Conservation (phyloP, 2,113 vertebrate species). For the Caranx melampygus region DNA sequence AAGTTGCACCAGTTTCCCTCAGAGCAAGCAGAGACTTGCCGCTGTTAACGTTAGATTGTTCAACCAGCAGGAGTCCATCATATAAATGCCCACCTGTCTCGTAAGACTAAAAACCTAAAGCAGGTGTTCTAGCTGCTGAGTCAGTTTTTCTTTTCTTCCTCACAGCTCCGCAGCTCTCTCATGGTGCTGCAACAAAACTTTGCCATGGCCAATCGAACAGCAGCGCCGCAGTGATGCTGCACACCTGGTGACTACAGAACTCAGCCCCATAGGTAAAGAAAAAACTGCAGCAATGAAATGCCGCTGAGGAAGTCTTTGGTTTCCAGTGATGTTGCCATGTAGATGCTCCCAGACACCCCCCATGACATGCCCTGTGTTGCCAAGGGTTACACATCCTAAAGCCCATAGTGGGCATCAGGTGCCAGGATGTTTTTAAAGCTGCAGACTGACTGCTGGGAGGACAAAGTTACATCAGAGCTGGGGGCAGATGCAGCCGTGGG, state of each 20-base stretch:
- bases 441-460: constrained; percentile 23
- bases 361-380: constrained; percentile 37
- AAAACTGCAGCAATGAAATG: constrained; percentile 8
- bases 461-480: constrained; percentile 5
- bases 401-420: constrained; percentile 27
- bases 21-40: not conserved
- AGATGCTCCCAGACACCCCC: constrained; percentile 29
- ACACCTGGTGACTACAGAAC: constrained; percentile 5
- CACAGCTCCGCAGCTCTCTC: constrained; percentile 91
- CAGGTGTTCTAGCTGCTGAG: constrained; percentile 6
- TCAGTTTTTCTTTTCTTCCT: constrained; percentile 33
- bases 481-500: not conserved
- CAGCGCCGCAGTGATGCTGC: constrained; percentile 62
- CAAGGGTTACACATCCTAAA: constrained; percentile 13
- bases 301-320: constrained; percentile 51
- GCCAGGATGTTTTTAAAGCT: constrained; percentile 54
- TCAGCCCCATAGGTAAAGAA: not conserved
- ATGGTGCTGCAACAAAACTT: constrained; percentile 92
- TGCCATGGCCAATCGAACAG: constrained; percentile 86
- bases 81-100: not conserved
- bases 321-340: constrained; percentile 43
- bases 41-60: not conserved
- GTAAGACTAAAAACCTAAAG: not conserved
- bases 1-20: not conserved
- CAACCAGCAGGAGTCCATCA: not conserved